Conservation (phyloP, 1,140 invertebrate species). For the Brachionus calyciflorus region DNA sequence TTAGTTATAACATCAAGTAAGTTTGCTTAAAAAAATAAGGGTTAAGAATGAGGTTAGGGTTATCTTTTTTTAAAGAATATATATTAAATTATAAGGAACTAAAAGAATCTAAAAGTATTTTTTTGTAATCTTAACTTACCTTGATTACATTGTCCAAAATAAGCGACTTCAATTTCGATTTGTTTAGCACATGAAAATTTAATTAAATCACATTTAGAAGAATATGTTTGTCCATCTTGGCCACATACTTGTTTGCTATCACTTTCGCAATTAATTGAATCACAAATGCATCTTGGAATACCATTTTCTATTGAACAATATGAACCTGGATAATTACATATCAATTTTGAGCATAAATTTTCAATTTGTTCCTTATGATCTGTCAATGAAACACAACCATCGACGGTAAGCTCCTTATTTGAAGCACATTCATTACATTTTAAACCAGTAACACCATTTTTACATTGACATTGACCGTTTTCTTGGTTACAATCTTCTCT, state of each 20-base stretch:
- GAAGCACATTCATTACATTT: slow-evolving; percentile 75
- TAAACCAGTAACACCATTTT: slow-evolving; percentile 74
- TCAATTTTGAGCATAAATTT: slow-evolving; percentile 27
- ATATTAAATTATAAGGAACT: neutral
- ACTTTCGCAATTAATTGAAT: slow-evolving; percentile 32
- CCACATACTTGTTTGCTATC: slow-evolving; percentile 51
- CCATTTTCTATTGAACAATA: slow-evolving; percentile 38
- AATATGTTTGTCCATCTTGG: slow-evolving; percentile 52
- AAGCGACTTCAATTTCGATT: slow-evolving; percentile 74
- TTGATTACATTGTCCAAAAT: slow-evolving; percentile 77
- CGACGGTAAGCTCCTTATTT: neutral
- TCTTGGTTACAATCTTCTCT: slow-evolving; percentile 56
- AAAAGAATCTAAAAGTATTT: neutral
- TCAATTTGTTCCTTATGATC: slow-evolving; percentile 21
- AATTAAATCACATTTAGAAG: slow-evolving; percentile 67
- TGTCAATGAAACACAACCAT: slow-evolving; percentile 11
- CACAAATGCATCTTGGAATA: slow-evolving; percentile 18
- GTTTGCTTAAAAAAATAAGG: slow-evolving; percentile 5
- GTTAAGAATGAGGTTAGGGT: neutral
- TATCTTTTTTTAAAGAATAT: neutral
- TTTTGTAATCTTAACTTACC: neutral
- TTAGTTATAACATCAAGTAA: slow-evolving; percentile 17
- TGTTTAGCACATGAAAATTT: slow-evolving; percentile 77
- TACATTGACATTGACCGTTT: slow-evolving; percentile 79
- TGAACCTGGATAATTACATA: slow-evolving; percentile 39